These are phyloP conservation scores for Oceanites oceanicus DNA, from an alignment of 2,113 vertebrate genomes.

Conservation along the genomic window DNA sequence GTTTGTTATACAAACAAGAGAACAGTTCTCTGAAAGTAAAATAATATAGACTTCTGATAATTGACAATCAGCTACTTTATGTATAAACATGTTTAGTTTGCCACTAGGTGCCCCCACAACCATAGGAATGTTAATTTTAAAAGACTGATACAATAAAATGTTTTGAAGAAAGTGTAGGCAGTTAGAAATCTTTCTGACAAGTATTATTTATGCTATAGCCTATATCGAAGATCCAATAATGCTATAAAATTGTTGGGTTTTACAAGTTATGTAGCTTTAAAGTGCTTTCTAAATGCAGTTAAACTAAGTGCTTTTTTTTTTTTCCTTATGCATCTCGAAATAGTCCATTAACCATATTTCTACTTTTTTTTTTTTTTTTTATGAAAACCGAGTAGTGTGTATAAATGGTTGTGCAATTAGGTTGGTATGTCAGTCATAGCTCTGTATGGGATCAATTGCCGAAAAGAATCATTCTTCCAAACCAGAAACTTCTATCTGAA, in stretches of 20 bases:
- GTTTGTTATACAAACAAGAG: neutral
- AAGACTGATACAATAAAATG: neutral
- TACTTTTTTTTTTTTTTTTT: neutral
- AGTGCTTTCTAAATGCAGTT: constrained; percentile 8
- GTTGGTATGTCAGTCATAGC: neutral
- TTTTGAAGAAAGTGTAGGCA: neutral
- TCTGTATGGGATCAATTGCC: neutral
- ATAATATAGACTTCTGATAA: neutral
- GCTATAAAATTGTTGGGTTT: neutral
- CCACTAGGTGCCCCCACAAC: constrained; percentile 71
- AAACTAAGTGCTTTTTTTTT: neutral
- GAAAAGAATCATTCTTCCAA: neutral
- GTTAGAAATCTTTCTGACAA: neutral
- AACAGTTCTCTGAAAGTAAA: neutral
- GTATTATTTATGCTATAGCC: neutral
- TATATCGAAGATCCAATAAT: neutral
- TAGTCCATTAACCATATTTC: neutral
- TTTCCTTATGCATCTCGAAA: constrained; percentile 6
- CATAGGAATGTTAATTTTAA: neutral
- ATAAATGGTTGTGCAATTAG: neutral
- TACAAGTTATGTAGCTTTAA: constrained; percentile 11
- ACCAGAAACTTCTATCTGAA: neutral
- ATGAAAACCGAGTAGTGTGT: neutral
- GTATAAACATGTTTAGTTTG: neutral
- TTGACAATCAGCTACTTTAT: neutral